Base-by-base conservation (phyloP, 2,888 invertebrate genomes). In the Balanococcus diminutus region DNA sequence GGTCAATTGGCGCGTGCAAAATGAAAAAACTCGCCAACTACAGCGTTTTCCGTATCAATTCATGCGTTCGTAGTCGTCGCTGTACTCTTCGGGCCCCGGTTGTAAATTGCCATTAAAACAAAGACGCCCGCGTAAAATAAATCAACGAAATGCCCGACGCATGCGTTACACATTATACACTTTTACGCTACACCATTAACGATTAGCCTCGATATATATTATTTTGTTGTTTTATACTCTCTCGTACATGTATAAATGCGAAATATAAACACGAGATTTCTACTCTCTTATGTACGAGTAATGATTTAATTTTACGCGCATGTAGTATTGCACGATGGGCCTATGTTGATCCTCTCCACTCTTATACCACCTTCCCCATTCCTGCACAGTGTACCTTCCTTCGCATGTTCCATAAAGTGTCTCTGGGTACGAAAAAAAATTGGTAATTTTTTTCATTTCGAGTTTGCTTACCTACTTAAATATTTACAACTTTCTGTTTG, bases 61-160 rank as follows among this genome's bases (percentile, higher is more conserved):
- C 28, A 28, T 28, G 67, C 28, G 67, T 67, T 56, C 51, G 51
- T 51, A 36, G n/a, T 51, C n/a, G 51, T 51, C 4, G 51, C 51
- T 46, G 46, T 46, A 46, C 42, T 79, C 75, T 79, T 25, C 31
- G 14, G 28, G 14, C 72, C 67, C 11, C 16, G n/a, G 31, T 16
- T 19, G 36, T 79, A 79, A 79, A 79, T 79, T 32, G 75, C 75
- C 75, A 36, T 79, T 79, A 79, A 79, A 79, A 79, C 75, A 79
- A 79, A 67, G 67, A 67, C 67, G 67, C 67, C 67, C 67, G 67
- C 67, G 67, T 67, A 28, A 67, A 79, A 79, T 79, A 79, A 79
- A 79, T 79, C 75, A 79, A 79, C 75, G 32, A 79, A 79, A 79
- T 79, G 36, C 75, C 75, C 28, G 32, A 79, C 75, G 75, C 75